Conservation (phyloP, 2,888 invertebrate species). For the Brachylomia viminalis region DNA sequence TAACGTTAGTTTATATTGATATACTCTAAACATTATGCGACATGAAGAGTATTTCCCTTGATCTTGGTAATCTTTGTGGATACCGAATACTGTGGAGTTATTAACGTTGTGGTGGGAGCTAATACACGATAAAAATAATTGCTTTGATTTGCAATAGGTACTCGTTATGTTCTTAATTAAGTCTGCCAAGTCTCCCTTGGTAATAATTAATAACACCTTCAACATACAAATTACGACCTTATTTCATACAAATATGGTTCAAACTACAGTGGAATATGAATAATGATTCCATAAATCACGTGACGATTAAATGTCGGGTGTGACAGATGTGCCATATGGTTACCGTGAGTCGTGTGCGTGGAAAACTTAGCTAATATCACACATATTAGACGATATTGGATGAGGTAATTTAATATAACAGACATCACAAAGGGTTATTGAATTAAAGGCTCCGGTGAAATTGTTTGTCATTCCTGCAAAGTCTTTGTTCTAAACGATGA, state of each 20-base stretch:
- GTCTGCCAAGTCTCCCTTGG: neutral
- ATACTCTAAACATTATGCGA: neutral
- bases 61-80: constrained; percentile 13
- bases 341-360: neutral
- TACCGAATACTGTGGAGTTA: constrained; percentile 25
- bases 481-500: neutral
- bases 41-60: neutral
- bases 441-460: neutral
- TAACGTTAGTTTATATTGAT: neutral
- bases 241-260: neutral
- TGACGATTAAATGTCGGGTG: neutral
- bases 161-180: neutral
- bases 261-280: neutral
- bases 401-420: neutral
- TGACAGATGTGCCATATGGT: neutral
- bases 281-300: neutral
- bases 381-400: neutral
- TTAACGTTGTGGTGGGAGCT: constrained; percentile 7
- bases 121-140: neutral
- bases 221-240: neutral
- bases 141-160: neutral
- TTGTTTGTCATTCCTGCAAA: neutral
- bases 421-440: neutral
- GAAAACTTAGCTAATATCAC: neutral
- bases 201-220: neutral